Evolutionary conservation across 2,113 vertebrate species (phyloP).

Genomic region (Myiopsitta monachus): DNA sequence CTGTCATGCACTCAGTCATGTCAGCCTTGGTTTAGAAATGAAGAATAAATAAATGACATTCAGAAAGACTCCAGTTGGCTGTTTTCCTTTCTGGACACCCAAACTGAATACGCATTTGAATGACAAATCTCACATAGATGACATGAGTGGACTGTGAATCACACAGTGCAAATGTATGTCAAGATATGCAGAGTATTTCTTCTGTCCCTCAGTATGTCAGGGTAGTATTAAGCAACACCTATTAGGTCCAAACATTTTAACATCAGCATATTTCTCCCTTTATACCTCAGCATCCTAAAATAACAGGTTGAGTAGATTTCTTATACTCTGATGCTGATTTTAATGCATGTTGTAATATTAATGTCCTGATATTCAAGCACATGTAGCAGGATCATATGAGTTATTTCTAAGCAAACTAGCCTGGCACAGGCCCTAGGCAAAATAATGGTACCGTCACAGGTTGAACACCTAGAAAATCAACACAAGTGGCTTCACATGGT

Average conservation of each 20-base stretch:
- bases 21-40: not conserved
- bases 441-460: not conserved
- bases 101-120: not conserved
- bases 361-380: not conserved
- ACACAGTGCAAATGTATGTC: not conserved
- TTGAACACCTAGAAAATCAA: not conserved
- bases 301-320: not conserved
- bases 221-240: not conserved
- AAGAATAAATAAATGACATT: not conserved
- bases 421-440: not conserved
- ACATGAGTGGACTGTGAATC: not conserved
- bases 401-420: not conserved
- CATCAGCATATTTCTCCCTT: not conserved
- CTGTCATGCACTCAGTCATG: fast-evolving
- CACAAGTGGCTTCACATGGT: not conserved
- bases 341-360: not conserved
- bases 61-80: not conserved
- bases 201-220: not conserved
- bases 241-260: not conserved
- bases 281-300: not conserved
- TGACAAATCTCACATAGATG: not conserved
- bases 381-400: not conserved
- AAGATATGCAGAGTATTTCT: not conserved
- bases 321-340: not conserved
- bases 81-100: not conserved